These are phyloP conservation scores for Odobenus rosmarus DNA, from an alignment of 2,113 vertebrate species.

Conservation along the genomic window DNA sequence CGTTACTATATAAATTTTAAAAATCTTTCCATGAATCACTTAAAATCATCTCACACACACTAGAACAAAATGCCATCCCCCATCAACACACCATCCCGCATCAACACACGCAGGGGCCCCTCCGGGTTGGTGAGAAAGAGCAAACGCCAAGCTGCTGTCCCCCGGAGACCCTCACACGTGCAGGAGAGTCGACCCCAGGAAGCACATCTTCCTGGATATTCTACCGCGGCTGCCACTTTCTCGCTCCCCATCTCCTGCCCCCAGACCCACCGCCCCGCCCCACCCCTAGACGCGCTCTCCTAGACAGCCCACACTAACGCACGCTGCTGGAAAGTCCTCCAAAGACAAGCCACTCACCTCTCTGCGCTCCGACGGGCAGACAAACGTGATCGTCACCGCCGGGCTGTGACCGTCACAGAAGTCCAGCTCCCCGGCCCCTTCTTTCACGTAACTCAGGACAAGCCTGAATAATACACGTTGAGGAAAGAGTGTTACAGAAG, in stretches of 20 bases:
- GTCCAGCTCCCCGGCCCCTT: conserved; percentile 68
- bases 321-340: accelerated
- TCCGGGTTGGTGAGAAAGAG: background rate
- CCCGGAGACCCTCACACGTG: accelerated
- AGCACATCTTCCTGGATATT: accelerated
- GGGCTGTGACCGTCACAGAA: conserved; percentile 91
- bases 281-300: accelerated
- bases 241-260: accelerated
- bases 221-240: accelerated
- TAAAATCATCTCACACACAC: background rate
- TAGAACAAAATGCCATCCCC: background rate
- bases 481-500: background rate
- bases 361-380: conserved; percentile 93
- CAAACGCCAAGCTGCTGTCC: background rate
- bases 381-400: conserved; percentile 93
- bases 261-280: background rate
- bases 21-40: background rate
- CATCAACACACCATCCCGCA: accelerated
- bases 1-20: too few relatives aligned
- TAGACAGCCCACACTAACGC: accelerated
- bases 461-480: conserved; percentile 84
- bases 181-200: accelerated
- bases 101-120: background rate
- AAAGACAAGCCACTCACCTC: conserved; percentile 83
- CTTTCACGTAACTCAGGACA: conserved; percentile 87